phyloP scores from a whole-genome alignment of 2,888 invertebrate species.

The Cremastinae sp. region DNA sequence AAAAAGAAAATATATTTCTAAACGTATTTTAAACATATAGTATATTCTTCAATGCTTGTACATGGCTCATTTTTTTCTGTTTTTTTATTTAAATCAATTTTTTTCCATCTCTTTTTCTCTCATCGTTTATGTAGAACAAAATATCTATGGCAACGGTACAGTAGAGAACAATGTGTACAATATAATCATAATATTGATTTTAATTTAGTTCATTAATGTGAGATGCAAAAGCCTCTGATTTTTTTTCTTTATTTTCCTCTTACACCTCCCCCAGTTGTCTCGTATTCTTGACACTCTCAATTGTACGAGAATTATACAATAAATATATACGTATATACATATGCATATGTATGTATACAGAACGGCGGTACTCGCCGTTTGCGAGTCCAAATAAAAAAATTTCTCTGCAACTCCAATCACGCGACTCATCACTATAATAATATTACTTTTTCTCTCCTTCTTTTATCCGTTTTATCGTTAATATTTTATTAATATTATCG shows the following conservation, averaged over 20 bases:
- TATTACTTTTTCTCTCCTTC: conserved; percentile 12
- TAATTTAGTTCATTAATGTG: conserved; percentile 72
- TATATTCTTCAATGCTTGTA: conserved; percentile 79
- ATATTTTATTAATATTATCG: conserved; percentile 32
- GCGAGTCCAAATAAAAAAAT: conserved; percentile 46
- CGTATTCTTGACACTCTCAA: conserved; percentile 31
- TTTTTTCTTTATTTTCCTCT: conserved; percentile 62
- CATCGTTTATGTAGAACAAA: conserved; percentile 76
- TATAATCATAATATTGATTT: conserved; percentile 71
- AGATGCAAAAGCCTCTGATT: conserved; percentile 72
- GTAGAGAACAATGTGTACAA: conserved; percentile 76
- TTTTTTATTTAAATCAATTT: no score
- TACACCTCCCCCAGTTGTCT: conserved; percentile 27
- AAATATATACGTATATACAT: conserved; percentile 67
- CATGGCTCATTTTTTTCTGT: conserved; percentile 68
- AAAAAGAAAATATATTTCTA: conserved; percentile 18
- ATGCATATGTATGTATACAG: conserved; percentile 44
- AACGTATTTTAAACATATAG: conserved; percentile 79
- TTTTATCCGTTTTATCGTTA: conserved; percentile 10
- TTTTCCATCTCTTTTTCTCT: conserved; percentile 63
- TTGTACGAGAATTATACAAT: conserved; percentile 65
- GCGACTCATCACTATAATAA: conserved; percentile 33
- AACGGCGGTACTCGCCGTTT: conserved; percentile 46
- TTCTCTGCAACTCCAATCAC: conserved; percentile 42
- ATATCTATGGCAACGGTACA: conserved; percentile 79